Evolutionary conservation across 1,140 invertebrate species (phyloP), one percentile per base, ranked within the genome.

Genomic region (Polyergus mexicanus): DNA sequence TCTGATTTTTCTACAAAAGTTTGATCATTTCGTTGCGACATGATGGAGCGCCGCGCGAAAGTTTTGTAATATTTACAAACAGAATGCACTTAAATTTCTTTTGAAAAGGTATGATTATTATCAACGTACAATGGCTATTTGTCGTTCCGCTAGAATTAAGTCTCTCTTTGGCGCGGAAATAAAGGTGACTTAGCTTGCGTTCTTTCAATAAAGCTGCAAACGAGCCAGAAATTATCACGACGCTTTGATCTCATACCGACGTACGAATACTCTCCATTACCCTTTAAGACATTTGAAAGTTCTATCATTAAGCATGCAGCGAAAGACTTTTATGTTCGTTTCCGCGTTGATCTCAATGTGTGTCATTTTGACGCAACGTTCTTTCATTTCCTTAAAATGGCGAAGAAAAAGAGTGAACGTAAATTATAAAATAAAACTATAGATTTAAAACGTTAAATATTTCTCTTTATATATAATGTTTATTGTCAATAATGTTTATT

Each of bases 211-310:
- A 35, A 41, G 13, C 25, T 80, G 77, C 65, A 71, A 80, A 69
- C 65, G 38, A 71, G 65, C 77, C 77, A 80, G 65, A 71, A 80
- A 80, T 71, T 56, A 80, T 71, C 47, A 25, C 38, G 2, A 44
- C 10, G 32, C 77, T 80, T 80, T 80, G 77, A 80, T 68, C 76
- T 68, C 16, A 63, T n/a, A 28, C 35, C 47, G 16, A n/a, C 44
- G 25, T 22, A 41, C 63, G 63, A 80, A 54, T 41, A 19, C 22
- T 19, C 62, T 69, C 65, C 47, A 56, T 80, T 80, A 80, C 56
- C 77, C 32, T 68, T 69, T 80, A 68, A 62, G 32, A 44, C 47
- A 80, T 69, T 54, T 66, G 32, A 69, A 80, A 80, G 77, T 80
- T 80, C 65, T 11, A 35, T 28, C 65, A 66, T 80, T 71, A 69